Evolutionary conservation across 1,140 invertebrate genomes (phyloP), one percentile per base, ranked within the genome.

Genomic region (Drosophila chauvacae): DNA sequence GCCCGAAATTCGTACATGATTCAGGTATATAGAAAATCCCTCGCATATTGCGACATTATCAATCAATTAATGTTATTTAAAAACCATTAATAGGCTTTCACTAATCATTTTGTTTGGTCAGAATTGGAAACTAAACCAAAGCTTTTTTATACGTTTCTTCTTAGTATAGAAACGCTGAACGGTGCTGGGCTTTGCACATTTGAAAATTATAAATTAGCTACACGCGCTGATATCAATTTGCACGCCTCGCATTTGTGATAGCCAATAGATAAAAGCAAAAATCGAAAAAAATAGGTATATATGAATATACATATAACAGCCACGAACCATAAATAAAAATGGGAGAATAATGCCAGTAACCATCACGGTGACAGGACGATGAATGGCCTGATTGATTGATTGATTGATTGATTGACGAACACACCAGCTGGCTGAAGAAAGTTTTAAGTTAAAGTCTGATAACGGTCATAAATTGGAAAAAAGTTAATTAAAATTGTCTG

Each of bases 81-180:
- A 65, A 87, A 74, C 81, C 66, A 88, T 83, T 87, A 88, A 83
- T 88, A 88, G 72, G 80, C 63, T 80, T 80, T 80, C 84, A 83
- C 83, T 88, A 88, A 87, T 88, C 84, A 87, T 88, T 88, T 88
- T 88, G 83, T 87, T 87, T 86, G 83, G 59, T 63, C 71, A 72
- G 18, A 73, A 71, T 45, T 6, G 35, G 48, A 74, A 85, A 79
- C 61, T 69, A 70, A 69, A 60, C 68, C 28, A 60, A 50, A 18
- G 45, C n/a, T 11, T 65, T 47, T 35, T 13, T 13, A 13, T 58
- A 7, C 2, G 51, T 16, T 39, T 68, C 5, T 53, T 13, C 28
- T 33, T 16, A 37, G 23, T 53, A 47, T 47, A 81, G 35, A 77
- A 55, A 23, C 30, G 60, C 10, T 41, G 16, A 20, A 33, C 23